Evolutionary conservation across 2,797 vertebrate species (phyloP).

Genomic region (Onychomys torridus): DNA sequence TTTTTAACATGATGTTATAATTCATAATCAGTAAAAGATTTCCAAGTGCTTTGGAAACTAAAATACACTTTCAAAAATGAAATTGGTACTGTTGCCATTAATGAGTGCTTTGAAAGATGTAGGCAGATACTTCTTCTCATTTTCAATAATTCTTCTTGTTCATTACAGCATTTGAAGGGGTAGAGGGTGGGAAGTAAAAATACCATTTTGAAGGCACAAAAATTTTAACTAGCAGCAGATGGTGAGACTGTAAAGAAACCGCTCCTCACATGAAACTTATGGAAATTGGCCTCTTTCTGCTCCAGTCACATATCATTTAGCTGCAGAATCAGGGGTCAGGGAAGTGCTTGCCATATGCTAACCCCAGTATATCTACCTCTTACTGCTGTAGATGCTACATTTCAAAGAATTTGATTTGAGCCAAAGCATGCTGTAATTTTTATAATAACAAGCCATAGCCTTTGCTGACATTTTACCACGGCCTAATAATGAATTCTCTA

Average conservation of each 20-base stretch:
- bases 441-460: slow-evolving; percentile 17
- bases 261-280: slow-evolving; percentile 40
- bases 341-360: slow-evolving; percentile 15
- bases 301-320: slow-evolving; percentile 24
- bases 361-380: background rate
- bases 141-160: slow-evolving; percentile 74
- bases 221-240: slow-evolving; percentile 73
- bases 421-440: slow-evolving; percentile 34
- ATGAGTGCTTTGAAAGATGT: slow-evolving; percentile 62
- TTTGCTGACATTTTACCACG: slow-evolving; percentile 42
- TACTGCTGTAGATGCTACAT: background rate
- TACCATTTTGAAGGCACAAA: slow-evolving; percentile 64
- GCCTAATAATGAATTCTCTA: slow-evolving; percentile 37
- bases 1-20: slow-evolving; percentile 41
- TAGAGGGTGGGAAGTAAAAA: slow-evolving; percentile 63
- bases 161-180: slow-evolving; percentile 51
- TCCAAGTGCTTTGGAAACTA: background rate
- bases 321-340: slow-evolving; percentile 62
- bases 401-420: slow-evolving; percentile 16
- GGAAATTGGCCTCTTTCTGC: slow-evolving; percentile 65
- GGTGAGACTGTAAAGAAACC: slow-evolving; percentile 65
- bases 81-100: slow-evolving; percentile 69
- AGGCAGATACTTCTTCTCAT: slow-evolving; percentile 60
- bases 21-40: slow-evolving; percentile 55
- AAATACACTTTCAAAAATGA: slow-evolving; percentile 55